Percentiles rank a stretch among this genome's conserved stretches.
phyloP scores from a whole-genome alignment of 2,888 invertebrate species.

The Conomelus anceps region DNA sequence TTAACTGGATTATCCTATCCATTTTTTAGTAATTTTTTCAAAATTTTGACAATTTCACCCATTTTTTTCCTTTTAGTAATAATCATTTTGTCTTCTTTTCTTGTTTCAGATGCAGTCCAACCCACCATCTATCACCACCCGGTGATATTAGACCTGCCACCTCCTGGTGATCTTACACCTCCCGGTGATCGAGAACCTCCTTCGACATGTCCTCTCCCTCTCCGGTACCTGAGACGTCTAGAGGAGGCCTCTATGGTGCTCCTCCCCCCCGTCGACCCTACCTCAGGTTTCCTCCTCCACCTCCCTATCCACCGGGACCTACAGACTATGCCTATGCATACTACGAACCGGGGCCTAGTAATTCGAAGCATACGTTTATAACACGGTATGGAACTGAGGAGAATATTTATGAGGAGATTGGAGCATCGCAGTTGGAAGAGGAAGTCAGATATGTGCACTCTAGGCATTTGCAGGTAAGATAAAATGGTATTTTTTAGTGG shows the following conservation, averaged over 20 bases:
- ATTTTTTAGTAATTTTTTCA: no score
- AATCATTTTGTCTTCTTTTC: no score
- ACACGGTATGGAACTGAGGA: slow-evolving; percentile 78
- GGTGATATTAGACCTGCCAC: no score
- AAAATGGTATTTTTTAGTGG: no score
- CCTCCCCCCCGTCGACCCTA: slow-evolving; percentile 35
- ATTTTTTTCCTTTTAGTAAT: no score
- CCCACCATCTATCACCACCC: no score
- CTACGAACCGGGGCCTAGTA: slow-evolving; percentile 56
- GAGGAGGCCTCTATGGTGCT: neutral
- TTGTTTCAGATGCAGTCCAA: no score
- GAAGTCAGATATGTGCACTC: slow-evolving; percentile 78
- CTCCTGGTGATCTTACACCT: neutral
- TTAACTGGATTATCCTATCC: no score
- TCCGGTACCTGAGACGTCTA: neutral
- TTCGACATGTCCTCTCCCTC: neutral
- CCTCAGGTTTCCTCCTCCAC: slow-evolving; percentile 69
- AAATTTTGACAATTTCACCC: no score
- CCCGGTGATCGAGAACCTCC: neutral
- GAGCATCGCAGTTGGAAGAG: slow-evolving; percentile 69
- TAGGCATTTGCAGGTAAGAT: slow-evolving; percentile 52
- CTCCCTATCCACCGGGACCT: slow-evolving; percentile 55
- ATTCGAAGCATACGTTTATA: slow-evolving; percentile 59
- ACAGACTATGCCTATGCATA: slow-evolving; percentile 76
- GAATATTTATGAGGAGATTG: slow-evolving; percentile 75